Conservation (phyloP, 2,113 vertebrate genomes). For the Callopanchax toddi region DNA sequence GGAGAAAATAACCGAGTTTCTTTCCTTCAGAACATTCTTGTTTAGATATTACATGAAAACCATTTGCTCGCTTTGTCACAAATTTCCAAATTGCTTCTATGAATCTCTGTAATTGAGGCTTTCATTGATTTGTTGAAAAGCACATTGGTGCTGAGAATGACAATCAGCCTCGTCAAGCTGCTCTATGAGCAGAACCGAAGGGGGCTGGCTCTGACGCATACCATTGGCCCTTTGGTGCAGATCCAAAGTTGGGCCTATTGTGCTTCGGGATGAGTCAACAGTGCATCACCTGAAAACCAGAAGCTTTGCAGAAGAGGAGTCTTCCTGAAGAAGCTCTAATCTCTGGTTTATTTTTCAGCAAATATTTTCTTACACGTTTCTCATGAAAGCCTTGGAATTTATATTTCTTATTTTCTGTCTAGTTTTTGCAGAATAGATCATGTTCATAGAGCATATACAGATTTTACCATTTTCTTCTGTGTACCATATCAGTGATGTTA, state of each 20-base stretch:
- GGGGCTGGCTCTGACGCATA: constrained; percentile 35
- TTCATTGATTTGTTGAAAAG: constrained; percentile 15
- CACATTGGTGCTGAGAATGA: constrained; percentile 10
- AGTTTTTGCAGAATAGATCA: no score
- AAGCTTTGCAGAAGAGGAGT: constrained; percentile 23
- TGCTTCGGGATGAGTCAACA: constrained; percentile 39
- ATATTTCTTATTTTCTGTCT: no score
- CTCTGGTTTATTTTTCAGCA: no score
- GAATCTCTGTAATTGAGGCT: constrained; percentile 24
- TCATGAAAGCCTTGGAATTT: no score
- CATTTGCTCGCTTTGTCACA: not conserved
- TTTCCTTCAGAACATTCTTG: not conserved
- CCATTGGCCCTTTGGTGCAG: constrained; percentile 31
- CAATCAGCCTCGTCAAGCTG: constrained; percentile 12
- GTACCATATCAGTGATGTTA: no score
- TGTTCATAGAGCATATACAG: no score
- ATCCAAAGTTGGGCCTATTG: constrained; percentile 24
- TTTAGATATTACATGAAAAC: constrained; percentile 4
- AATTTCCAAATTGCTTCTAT: constrained; percentile 4
- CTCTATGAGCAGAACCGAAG: constrained; percentile 14
- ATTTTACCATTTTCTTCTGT: no score
- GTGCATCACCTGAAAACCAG: not conserved
- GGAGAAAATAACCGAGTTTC: not conserved
- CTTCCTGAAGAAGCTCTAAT: constrained; percentile 17
- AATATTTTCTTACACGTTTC: no score